Conservation (phyloP, 2,797 vertebrate species). For the Eulemur coronatus region DNA sequence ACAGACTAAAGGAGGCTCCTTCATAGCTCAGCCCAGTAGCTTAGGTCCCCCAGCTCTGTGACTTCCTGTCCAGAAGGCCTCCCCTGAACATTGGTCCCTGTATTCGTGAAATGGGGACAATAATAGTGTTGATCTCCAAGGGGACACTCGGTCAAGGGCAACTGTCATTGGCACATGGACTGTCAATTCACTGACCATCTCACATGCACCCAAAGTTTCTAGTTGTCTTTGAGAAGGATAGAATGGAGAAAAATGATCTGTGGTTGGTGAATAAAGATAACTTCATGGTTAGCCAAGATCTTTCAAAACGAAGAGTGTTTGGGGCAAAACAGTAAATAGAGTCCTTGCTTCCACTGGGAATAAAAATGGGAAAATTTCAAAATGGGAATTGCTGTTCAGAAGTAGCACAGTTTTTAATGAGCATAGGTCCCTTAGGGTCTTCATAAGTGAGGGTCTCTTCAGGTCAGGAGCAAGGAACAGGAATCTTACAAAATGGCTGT, state of each 20-base stretch:
- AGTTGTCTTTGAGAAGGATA: background rate
- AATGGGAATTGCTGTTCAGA: background rate
- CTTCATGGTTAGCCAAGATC: background rate
- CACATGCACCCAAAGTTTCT: background rate
- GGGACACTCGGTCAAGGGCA: background rate
- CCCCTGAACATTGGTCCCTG: background rate
- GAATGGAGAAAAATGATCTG: background rate
- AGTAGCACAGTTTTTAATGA: background rate
- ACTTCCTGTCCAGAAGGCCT: background rate
- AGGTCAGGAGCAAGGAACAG: background rate
- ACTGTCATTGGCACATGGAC: fast-evolving
- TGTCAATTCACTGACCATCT: fast-evolving
- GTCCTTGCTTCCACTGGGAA: background rate
- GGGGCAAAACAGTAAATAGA: background rate
- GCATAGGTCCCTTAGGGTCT: background rate
- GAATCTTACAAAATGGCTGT: background rate
- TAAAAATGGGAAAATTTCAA: background rate
- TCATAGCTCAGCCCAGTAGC: background rate
- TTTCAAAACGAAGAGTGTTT: background rate
- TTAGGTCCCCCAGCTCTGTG: background rate
- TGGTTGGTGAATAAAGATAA: background rate
- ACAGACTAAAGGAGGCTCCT: background rate
- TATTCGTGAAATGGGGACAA: background rate
- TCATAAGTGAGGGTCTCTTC: background rate
- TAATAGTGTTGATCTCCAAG: background rate